Percentiles rank a stretch among this genome's conserved stretches.
Conservation (phyloP, 2,113 vertebrate genomes). For the Euleptes europaea region DNA sequence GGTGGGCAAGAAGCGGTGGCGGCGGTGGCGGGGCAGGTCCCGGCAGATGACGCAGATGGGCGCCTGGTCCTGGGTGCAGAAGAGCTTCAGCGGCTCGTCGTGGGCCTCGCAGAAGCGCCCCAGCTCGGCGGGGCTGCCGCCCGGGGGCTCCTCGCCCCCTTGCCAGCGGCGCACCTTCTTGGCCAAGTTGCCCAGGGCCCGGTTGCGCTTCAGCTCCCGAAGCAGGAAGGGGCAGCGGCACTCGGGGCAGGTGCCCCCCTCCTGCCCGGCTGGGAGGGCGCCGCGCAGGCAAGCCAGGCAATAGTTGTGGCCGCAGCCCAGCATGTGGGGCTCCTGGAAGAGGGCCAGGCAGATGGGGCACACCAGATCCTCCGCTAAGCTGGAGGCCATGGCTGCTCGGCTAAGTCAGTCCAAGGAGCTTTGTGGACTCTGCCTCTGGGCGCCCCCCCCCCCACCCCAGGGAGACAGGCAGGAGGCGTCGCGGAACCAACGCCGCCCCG, state of each 20-base stretch:
- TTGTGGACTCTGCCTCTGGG: no score
- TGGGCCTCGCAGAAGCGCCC: not conserved
- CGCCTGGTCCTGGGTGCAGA: not conserved
- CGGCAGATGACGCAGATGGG: conserved; percentile 10
- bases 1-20: not conserved
- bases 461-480: no score
- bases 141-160: not conserved
- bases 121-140: no score
- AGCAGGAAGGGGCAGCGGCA: not conserved
- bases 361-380: not conserved
- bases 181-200: not conserved
- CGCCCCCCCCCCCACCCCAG: no score
- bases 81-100: conserved; percentile 7
- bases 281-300: not conserved
- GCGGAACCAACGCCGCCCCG: no score
- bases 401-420: no score
- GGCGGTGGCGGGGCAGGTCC: not conserved
- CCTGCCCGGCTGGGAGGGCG: not conserved
- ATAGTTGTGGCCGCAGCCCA: not conserved
- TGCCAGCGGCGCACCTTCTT: not conserved
- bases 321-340: not conserved
- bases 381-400: not conserved
- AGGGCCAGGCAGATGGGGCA: not conserved
- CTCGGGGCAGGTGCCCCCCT: not conserved
- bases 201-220: not conserved